Evolutionary conservation across 2,113 vertebrate species (phyloP), one percentile per base, ranked within the genome.

Genomic region (Trochalopteron elliotii): DNA sequence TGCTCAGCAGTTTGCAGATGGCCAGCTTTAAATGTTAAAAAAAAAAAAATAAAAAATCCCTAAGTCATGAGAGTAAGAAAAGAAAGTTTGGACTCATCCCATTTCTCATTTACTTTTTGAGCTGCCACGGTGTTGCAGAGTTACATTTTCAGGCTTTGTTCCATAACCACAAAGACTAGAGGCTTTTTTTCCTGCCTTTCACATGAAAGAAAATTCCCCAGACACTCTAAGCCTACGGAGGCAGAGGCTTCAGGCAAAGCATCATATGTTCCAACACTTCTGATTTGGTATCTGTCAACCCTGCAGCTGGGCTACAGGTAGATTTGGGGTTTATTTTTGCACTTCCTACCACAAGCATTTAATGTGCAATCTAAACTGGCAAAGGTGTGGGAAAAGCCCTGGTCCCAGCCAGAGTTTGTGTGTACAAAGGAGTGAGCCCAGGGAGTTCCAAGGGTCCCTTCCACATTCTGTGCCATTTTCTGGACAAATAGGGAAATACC

Each of bases 81-180:
- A 50, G 42, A 61, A 61, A n/a, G 14, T 5, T 40, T 16, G 18
- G 57, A 50, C 15, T 33, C 47, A 81, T 84, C n/a, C 12, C 23
- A 11, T 86, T 77, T 70, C 35, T 56, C 82, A 30, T 76, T 74
- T 63, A 23, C 4, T 42, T 83, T 72, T 42, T 77, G 50, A 67
- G 81, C 65, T 79, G 78, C n/a, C 22, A 5, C 78, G 8, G 39
- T 88, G 35, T 35, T 74, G n/a, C 0, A 0, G 45, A 67, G 63
- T 91, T 77, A 74, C 33, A 25, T 76, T 91, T 85, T 94, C 35
- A 55, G 63, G 78, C 94, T 72, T 72, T 59, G 19, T 39, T 91
- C 78, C 89, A 91, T 83, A 93, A 82, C 89, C 89, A 87, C 91
- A 72, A 84, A 44, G 35, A 28, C 42, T 33, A 8, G 39, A 87